Percentiles rank a stretch among this genome's conserved stretches.
Conservation (phyloP, 2,888 invertebrate species). For the Cenopis cana region DNA sequence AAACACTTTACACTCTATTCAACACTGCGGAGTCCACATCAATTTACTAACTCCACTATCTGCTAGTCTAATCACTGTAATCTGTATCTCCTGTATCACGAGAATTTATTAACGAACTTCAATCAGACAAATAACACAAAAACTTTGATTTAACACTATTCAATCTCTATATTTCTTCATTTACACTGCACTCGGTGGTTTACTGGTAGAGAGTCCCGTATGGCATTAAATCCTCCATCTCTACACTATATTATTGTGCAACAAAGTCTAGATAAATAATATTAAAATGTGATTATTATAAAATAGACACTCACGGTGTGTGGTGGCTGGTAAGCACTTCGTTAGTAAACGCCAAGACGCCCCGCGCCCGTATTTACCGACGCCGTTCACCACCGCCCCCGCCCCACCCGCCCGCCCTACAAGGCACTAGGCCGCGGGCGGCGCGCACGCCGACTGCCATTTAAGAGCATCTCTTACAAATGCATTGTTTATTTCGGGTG, state of each 20-base stretch:
- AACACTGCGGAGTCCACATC: background rate
- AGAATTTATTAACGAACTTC: too few relatives aligned
- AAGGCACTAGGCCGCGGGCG: conserved; percentile 40
- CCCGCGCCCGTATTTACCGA: conserved; percentile 49
- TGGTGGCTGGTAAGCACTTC: conserved; percentile 49
- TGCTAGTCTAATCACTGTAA: background rate
- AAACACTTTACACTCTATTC: background rate
- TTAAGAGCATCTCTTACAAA: conserved; percentile 57
- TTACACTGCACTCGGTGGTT: too few relatives aligned
- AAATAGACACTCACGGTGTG: conserved; percentile 51
- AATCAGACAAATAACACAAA: too few relatives aligned
- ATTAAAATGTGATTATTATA: background rate
- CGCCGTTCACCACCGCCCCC: conserved; percentile 45
- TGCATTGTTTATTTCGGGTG: conserved; percentile 39
- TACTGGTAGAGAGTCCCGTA: too few relatives aligned
- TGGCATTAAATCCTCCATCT: too few relatives aligned
- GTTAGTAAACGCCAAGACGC: conserved; percentile 49
- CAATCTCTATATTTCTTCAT: too few relatives aligned
- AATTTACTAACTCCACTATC: background rate
- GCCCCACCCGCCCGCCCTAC: conserved; percentile 38
- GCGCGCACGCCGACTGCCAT: conserved; percentile 55
- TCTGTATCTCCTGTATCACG: too few relatives aligned
- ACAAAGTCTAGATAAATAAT: too few relatives aligned
- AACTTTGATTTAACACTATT: too few relatives aligned
- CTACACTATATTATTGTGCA: too few relatives aligned